These are phyloP conservation scores for Coleophora deauratella DNA, from an alignment of 2,888 invertebrate species.

Conservation along the genomic window DNA sequence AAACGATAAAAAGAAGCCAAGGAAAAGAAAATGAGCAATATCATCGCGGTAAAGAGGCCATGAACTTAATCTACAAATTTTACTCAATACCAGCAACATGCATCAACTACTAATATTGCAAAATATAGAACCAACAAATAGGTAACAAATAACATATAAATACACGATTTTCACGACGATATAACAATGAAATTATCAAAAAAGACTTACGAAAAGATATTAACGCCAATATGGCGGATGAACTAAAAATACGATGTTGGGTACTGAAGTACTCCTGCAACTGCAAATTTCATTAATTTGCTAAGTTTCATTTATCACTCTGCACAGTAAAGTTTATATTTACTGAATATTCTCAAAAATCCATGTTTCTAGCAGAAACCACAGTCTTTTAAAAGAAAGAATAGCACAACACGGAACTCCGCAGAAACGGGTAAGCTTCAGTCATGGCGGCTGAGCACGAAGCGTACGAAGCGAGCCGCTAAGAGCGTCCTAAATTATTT, in stretches of 20 bases:
- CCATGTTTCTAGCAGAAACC: constrained; percentile 55
- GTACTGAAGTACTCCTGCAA: constrained; percentile 54
- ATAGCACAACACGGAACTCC: constrained; percentile 71
- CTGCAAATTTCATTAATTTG: constrained; percentile 57
- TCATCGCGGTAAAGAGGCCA: constrained; percentile 54
- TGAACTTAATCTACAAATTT: constrained; percentile 45
- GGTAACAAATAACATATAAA: constrained; percentile 55
- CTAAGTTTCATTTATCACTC: constrained; percentile 54
- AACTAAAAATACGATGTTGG: constrained; percentile 74
- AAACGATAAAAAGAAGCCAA: constrained; percentile 10
- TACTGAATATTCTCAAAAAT: constrained; percentile 43
- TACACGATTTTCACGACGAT: constrained; percentile 45
- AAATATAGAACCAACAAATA: constrained; percentile 66
- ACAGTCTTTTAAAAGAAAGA: constrained; percentile 64
- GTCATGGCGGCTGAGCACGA: constrained; percentile 70
- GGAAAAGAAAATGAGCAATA: constrained; percentile 45
- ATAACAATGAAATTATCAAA: constrained; percentile 64
- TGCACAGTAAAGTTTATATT: constrained; percentile 55
- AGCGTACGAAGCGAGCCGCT: constrained; percentile 37
- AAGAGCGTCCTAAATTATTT: constrained; percentile 49
- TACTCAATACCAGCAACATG: constrained; percentile 43
- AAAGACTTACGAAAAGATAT: constrained; percentile 74
- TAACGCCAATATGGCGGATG: constrained; percentile 82
- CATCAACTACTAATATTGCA: constrained; percentile 40
- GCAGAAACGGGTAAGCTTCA: constrained; percentile 68